Conservation (phyloP, 2,797 vertebrate species). For the Sylvilagus floridanus region DNA sequence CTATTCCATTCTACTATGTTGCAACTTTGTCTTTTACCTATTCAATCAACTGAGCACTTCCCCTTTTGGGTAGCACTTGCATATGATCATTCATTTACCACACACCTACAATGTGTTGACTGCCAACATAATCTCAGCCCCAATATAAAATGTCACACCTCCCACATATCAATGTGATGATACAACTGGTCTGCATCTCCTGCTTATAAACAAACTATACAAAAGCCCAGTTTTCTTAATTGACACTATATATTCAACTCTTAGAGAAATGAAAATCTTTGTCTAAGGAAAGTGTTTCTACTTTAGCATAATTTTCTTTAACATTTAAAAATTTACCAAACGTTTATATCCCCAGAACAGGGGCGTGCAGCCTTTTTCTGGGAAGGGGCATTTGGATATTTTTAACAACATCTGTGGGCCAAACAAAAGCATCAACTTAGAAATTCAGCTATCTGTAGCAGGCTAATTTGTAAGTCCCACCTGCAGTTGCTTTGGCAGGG, state of each 20-base stretch:
- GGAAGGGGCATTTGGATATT: too few relatives aligned
- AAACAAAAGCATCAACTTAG: too few relatives aligned
- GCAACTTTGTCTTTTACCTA: neutral
- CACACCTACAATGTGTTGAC: neutral
- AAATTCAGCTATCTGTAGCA: too few relatives aligned
- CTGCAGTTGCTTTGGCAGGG: too few relatives aligned
- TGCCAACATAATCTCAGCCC: neutral
- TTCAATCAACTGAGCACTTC: neutral
- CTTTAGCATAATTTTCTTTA: slow-evolving; percentile 25
- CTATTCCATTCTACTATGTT: neutral
- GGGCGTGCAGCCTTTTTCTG: too few relatives aligned
- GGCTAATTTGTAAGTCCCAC: too few relatives aligned
- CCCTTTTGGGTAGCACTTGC: neutral
- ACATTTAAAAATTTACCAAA: slow-evolving; percentile 12
- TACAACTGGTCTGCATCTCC: neutral
- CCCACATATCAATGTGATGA: neutral
- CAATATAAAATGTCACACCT: neutral
- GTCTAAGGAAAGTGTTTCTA: slow-evolving; percentile 25
- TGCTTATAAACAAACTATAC: neutral
- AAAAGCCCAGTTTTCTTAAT: slow-evolving; percentile 39
- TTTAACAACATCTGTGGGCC: too few relatives aligned
- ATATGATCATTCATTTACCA: neutral
- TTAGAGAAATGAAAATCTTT: slow-evolving; percentile 11
- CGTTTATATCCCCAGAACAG: neutral
- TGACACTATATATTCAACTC: neutral